These are phyloP conservation scores for Timema podura DNA, from an alignment of 2,888 invertebrate species.

Conservation along the genomic window DNA sequence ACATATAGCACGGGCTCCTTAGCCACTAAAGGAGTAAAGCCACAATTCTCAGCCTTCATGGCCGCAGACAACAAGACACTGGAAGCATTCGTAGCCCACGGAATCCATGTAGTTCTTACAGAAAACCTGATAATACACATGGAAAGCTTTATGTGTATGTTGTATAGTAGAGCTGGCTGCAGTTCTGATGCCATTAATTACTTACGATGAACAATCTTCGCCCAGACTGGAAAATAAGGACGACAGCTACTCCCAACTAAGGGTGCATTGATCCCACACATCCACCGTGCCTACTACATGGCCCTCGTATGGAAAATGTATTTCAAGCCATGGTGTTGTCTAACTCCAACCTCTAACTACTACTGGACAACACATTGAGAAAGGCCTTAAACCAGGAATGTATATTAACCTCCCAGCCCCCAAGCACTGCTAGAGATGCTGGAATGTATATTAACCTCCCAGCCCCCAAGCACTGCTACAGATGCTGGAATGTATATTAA, in stretches of 20 bases:
- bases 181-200: neutral
- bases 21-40: conserved; percentile 9
- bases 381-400: no score
- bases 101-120: no score
- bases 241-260: neutral
- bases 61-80: neutral
- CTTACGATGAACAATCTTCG: neutral
- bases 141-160: no score
- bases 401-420: no score
- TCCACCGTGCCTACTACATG: neutral
- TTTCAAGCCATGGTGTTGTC: no score
- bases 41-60: neutral
- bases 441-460: no score
- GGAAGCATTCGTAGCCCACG: no score
- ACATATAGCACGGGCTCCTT: neutral
- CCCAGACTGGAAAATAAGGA: conserved; percentile 3
- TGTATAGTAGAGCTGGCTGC: no score
- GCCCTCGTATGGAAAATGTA: neutral
- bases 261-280: neutral
- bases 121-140: no score
- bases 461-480: no score
- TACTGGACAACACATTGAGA: neutral
- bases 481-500: no score
- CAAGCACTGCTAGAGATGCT: no score
- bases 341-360: neutral